Evolutionary conservation across 2,888 invertebrate species (phyloP), one percentile per base, ranked within the genome.

Genomic region (Silvanus unidentatus): DNA sequence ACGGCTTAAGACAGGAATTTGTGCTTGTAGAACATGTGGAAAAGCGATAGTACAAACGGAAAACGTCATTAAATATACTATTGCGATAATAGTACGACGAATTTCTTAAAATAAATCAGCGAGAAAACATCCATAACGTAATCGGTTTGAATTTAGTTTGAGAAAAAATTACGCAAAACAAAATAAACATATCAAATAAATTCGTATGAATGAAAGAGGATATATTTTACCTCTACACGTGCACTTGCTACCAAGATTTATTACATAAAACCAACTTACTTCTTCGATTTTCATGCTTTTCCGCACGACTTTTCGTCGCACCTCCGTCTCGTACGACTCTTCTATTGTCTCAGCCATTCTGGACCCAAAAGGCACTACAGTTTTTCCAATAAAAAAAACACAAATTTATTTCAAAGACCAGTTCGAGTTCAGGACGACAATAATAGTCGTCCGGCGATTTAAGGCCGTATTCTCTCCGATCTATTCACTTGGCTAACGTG

Each of bases 241-340:
- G 22, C 4, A 3, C 22, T 22, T 22, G 3, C n/a, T n/a, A n/a
- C n/a, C n/a, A n/a, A n/a, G n/a, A 40, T 36, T 15, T 16, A 46
- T 50, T 55, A 55, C 48, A 53, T 54, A 54, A 50, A 53, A 52
- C n/a, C n/a, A 42, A 69, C 79, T 79, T 79, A 83, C 83, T 80
- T 83, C 83, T 76, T 82, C 78, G 71, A 82, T 83, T 76, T 80
- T 82, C 75, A 80, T 77, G 74, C 76, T 82, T 68, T 77, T 81
- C 74, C 80, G 77, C 71, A 81, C 78, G 73, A 81, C 77, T 75
- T 82, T 82, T 69, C 82, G 77, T 71, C 80, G 78, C 74, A 83
- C 79, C 74, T 81, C 79, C 68, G 77, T 79, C 73, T 82, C 81
- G 76, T 80, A 82, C 60, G 76, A 74, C 71, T 82, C 82, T 73